Evolutionary conservation across 2,888 invertebrate species (phyloP), one percentile per base, ranked within the genome.

Genomic region (Dynastes maya): DNA sequence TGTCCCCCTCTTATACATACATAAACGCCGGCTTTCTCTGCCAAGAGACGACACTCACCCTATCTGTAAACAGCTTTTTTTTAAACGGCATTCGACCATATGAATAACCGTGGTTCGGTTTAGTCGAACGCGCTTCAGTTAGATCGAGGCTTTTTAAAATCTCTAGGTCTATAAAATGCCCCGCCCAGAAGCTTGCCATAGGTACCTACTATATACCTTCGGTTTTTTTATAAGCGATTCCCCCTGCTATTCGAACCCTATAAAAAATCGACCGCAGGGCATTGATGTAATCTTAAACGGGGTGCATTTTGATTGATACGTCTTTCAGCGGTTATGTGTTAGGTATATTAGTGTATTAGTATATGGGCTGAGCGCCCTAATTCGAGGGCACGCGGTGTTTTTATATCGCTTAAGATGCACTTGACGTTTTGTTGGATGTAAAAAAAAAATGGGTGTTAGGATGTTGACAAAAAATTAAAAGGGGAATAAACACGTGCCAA

Each of bases 221-320:
- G 22, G n/a, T 22, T 58, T 58, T 55, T 58, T 58, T 58, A 58
- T 22, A 9, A 2, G 55, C 8, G 22, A 58, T 58, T 27, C 27
- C 55, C 55, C 22, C 55, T 22, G 22, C 16, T 22, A 58, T 22
- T 58, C 55, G 55, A 58, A 58, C 55, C 55, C 55, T 58, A 58
- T 58, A 58, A 58, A 58, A 58, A 58, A 58, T 22, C 55, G 22
- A 27, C 55, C 55, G 55, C 2, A 27, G 55, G 55, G 55, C 22
- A 58, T 11, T 22, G 55, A 58, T 58, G 55, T 58, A 58, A 58
- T 58, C 55, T 58, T 27, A 58, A 58, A 22, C 55, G 55, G 55
- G 55, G 55, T 27, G 16, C 8, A 1, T 22, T 22, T 9, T 8
- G 55, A 58, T 58, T 58, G 55, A 58, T 27, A 58, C 8, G 55